phyloP scores from a whole-genome alignment of 2,888 invertebrate species.

The Adelognathus sp. region DNA sequence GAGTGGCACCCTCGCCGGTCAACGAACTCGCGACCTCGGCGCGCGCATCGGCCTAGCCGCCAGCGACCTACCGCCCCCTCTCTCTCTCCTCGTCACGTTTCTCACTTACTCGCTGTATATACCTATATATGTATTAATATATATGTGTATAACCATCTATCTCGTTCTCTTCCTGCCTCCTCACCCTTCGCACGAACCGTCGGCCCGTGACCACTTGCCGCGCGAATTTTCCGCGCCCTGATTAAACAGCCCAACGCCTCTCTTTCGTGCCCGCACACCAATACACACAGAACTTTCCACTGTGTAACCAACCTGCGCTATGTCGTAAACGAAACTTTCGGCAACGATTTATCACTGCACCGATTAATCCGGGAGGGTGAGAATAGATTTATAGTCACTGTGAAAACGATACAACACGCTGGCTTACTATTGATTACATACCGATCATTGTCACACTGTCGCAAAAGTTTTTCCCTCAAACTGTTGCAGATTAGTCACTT shows the following conservation, averaged over 20 bases:
- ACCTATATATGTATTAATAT: too few relatives aligned
- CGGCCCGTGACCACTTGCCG: constrained; percentile 80
- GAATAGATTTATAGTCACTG: constrained; percentile 10
- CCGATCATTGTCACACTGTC: constrained; percentile 5
- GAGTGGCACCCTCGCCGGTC: constrained; percentile 79
- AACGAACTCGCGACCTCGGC: constrained; percentile 79
- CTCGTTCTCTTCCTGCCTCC: constrained; percentile 71
- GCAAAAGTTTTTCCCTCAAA: not conserved
- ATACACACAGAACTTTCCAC: not conserved
- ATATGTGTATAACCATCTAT: constrained; percentile 76
- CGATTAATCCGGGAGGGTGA: not conserved
- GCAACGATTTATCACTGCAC: not conserved
- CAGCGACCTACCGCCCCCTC: constrained; percentile 60
- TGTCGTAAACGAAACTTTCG: constrained; percentile 41
- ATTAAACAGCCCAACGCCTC: constrained; percentile 41
- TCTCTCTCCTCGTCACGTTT: constrained; percentile 18
- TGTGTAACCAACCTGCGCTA: not conserved
- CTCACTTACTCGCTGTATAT: not conserved
- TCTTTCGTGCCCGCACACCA: not conserved
- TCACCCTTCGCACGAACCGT: constrained; percentile 79
- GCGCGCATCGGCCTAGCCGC: constrained; percentile 67
- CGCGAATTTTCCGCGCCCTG: constrained; percentile 71
- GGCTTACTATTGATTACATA: not conserved
- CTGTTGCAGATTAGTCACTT: not conserved
- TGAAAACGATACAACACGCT: not conserved